phyloP scores from a whole-genome alignment of 2,888 invertebrate species.

The Boloria euphrosyne region DNA sequence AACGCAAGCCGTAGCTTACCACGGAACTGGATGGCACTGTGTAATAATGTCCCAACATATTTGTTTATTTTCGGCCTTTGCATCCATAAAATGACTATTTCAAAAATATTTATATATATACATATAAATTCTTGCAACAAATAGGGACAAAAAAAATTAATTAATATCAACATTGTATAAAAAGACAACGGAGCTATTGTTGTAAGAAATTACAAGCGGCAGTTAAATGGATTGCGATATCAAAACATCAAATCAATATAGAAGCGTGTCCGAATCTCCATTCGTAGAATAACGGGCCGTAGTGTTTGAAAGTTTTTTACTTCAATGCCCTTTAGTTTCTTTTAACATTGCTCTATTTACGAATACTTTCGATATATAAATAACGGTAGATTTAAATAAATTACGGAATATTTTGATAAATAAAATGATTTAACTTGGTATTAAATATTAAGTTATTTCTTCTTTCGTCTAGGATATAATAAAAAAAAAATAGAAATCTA shows the following conservation, averaged over 20 bases:
- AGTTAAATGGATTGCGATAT: constrained; percentile 65
- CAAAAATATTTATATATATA: too few species aligned
- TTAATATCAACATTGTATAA: constrained; percentile 69
- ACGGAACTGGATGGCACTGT: too few species aligned
- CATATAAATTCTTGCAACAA: too few species aligned
- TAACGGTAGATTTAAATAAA: constrained; percentile 27
- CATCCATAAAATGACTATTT: too few species aligned
- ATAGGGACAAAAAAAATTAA: constrained; percentile 56
- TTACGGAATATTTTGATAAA: neutral
- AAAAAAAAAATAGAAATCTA: too few species aligned
- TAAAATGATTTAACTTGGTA: too few species aligned
- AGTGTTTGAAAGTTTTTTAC: constrained; percentile 50
- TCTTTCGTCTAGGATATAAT: too few species aligned
- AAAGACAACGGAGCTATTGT: constrained; percentile 64
- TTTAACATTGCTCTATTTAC: constrained; percentile 37
- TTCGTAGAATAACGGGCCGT: constrained; percentile 64
- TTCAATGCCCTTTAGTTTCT: constrained; percentile 41
- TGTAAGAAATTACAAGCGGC: constrained; percentile 66
- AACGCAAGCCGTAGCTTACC: too few species aligned
- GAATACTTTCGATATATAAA: constrained; percentile 17
- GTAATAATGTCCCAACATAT: too few species aligned
- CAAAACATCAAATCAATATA: constrained; percentile 71
- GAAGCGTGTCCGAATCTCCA: constrained; percentile 62
- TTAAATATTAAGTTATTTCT: too few species aligned
- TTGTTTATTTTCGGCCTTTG: too few species aligned